Evolutionary conservation across 2,888 invertebrate species (phyloP).

Genomic region (Craniophora ligustri): DNA sequence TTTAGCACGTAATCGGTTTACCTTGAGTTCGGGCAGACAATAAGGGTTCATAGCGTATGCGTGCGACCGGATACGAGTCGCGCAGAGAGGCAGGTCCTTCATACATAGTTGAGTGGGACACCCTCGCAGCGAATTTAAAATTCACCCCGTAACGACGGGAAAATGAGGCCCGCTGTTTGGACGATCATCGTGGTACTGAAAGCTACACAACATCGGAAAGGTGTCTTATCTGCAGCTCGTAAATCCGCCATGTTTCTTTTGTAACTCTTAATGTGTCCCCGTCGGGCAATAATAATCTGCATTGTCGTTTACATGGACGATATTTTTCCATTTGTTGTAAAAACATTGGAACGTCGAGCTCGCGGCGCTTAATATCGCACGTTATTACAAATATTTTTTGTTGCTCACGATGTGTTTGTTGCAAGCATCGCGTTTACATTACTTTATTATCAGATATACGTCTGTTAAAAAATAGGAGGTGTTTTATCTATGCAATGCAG

Average conservation of each 20-base stretch:
- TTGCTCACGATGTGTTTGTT: slow-evolving; percentile 56
- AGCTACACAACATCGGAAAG: slow-evolving; percentile 44
- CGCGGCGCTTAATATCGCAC: slow-evolving; percentile 70
- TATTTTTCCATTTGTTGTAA: slow-evolving; percentile 79
- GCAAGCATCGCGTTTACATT: slow-evolving; percentile 63
- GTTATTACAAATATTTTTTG: slow-evolving; percentile 73
- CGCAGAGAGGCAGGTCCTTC: slow-evolving; percentile 75
- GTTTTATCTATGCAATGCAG: slow-evolving; percentile 36
- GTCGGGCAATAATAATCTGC: slow-evolving; percentile 80
- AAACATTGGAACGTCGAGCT: slow-evolving; percentile 70
- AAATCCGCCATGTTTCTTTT: slow-evolving; percentile 67
- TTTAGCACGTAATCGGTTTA: slow-evolving; percentile 84
- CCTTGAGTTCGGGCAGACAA: slow-evolving; percentile 77
- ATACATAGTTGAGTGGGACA: slow-evolving; percentile 83
- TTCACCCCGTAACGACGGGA: slow-evolving; percentile 79
- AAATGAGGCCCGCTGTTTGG: slow-evolving; percentile 76
- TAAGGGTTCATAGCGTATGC: slow-evolving; percentile 76
- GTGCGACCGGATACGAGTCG: slow-evolving; percentile 76
- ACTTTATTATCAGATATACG: slow-evolving; percentile 67
- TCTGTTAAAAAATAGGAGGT: slow-evolving; percentile 51
- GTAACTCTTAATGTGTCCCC: slow-evolving; percentile 77
- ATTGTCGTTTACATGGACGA: slow-evolving; percentile 79
- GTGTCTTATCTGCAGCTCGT: slow-evolving; percentile 60
- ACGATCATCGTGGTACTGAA: slow-evolving; percentile 71
- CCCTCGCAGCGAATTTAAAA: slow-evolving; percentile 80